These are phyloP conservation scores for Oreochromis spilurus DNA, from an alignment of 2,113 vertebrate species.

Conservation along the genomic window DNA sequence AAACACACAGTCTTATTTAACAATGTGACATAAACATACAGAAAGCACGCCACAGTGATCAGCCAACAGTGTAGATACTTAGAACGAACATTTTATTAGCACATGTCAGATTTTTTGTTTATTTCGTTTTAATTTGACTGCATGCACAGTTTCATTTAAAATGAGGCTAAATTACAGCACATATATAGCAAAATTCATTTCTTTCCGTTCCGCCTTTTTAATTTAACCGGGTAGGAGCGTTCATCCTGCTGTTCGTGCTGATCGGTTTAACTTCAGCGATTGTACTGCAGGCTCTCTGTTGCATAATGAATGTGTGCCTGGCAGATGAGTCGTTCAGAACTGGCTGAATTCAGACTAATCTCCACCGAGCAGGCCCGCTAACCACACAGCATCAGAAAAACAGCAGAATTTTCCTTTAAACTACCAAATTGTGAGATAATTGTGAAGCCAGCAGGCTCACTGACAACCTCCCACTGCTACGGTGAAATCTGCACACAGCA, in stretches of 20 bases:
- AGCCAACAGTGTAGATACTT: fast-evolving
- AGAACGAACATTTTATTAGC: neutral
- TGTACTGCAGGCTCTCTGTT: neutral
- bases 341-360: neutral
- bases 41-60: fast-evolving
- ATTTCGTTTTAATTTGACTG: fast-evolving
- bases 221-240: neutral
- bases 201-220: neutral
- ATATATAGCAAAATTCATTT: neutral
- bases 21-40: neutral
- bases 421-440: neutral
- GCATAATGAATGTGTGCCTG: neutral
- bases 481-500: neutral
- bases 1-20: fast-evolving
- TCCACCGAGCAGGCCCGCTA: neutral
- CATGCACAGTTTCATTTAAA: neutral
- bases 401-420: neutral
- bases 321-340: neutral
- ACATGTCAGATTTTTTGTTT: neutral
- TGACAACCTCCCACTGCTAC: neutral
- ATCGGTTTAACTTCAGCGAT: neutral
- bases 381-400: neutral
- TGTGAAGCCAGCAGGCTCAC: neutral
- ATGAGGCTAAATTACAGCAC: neutral
- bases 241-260: neutral